Percentiles rank a stretch among this genome's conserved stretches.
These are phyloP conservation scores for Odontesthes bonariensis DNA, from an alignment of 2,113 vertebrate genomes.

Conservation along the genomic window DNA sequence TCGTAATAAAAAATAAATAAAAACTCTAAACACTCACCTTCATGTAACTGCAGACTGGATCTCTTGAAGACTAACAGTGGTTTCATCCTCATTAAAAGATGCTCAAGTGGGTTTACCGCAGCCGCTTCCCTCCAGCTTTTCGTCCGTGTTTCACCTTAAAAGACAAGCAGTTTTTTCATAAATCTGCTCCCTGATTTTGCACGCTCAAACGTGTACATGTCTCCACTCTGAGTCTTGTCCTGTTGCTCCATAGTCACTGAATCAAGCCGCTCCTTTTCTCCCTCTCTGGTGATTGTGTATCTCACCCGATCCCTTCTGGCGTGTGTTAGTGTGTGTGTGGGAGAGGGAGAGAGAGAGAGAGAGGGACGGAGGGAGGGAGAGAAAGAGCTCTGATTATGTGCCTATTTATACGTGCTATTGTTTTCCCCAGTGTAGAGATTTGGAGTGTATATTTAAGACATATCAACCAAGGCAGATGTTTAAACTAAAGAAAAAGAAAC, in stretches of 20 bases:
- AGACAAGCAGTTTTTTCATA: conserved; percentile 14
- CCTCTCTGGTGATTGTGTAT: conserved; percentile 60
- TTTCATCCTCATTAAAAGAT: conserved; percentile 55
- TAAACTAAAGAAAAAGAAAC: conserved; percentile 20
- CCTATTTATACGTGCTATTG: conserved; percentile 73
- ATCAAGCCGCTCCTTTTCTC: conserved; percentile 51
- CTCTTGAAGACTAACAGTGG: conserved; percentile 21
- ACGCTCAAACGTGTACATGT: conserved; percentile 50
- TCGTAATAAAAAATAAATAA: neutral
- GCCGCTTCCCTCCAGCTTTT: conserved; percentile 1
- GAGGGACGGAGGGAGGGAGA: conserved; percentile 34
- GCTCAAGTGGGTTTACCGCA: conserved; percentile 12
- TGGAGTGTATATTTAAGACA: conserved; percentile 56
- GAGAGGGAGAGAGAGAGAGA: conserved; percentile 40
- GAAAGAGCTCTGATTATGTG: conserved; percentile 67
- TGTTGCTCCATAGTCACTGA: conserved; percentile 62
- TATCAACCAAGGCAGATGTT: conserved; percentile 46
- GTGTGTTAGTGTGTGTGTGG: conserved; percentile 35
- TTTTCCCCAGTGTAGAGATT: conserved; percentile 59
- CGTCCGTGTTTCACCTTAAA: conserved; percentile 7
- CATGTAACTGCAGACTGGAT: conserved; percentile 27
- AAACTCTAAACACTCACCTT: conserved; percentile 56
- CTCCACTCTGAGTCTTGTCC: conserved; percentile 56
- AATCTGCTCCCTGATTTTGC: conserved; percentile 32
- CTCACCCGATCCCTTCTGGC: conserved; percentile 55